Base-by-base conservation (phyloP, 2,113 vertebrate species). In the Nestor notabilis region DNA sequence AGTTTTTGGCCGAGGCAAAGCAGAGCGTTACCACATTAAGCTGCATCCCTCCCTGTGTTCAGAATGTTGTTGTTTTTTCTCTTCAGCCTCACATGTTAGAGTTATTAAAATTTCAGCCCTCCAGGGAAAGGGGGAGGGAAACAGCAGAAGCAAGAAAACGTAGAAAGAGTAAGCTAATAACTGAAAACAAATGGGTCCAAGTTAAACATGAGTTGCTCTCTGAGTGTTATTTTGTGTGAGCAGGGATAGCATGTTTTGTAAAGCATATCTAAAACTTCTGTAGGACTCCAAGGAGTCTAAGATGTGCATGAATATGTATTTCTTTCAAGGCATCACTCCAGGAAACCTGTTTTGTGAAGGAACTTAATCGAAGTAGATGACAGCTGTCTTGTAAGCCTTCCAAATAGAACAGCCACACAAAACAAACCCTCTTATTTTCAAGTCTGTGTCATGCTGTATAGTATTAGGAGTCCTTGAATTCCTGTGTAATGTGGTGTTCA, bases 261-360 rank as follows among this genome's bases (percentile, higher is more conserved):
- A 87, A 83, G 66, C 50, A 58, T 60, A 89, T n/a, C 46, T 52
- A 72, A 78, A 91, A 94, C 71, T 96, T 96, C 33, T 87, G 61
- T 46, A 88, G 68, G 43, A 58, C 56, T 91, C 76, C 29, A 83
- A 70, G 78, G 72, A 79, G n/a, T 37, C 17, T 53, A 20, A 90
- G 75, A 43, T 2, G 7, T 13, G 14, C 64, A 95, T 87, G 77
- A 96, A 79, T 70, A 92, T 88, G 53, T 75, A 71, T 94, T 91
- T 87, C 71, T 94, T 88, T 50, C 64, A 91, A 96, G 87, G 76
- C 52, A 52, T 83, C 63, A 33, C 79, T 93, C 78, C 75, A 93
- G 89, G 64, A 92, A 96, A 39, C 33, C 58, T 95, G 49, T 92
- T 96, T 93, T 84, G n/a, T 95, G 84, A 93, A 96, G 92, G 88